Evolutionary conservation across 2,797 vertebrate genomes (phyloP).

Genomic region (Peromyscus attwateri): DNA sequence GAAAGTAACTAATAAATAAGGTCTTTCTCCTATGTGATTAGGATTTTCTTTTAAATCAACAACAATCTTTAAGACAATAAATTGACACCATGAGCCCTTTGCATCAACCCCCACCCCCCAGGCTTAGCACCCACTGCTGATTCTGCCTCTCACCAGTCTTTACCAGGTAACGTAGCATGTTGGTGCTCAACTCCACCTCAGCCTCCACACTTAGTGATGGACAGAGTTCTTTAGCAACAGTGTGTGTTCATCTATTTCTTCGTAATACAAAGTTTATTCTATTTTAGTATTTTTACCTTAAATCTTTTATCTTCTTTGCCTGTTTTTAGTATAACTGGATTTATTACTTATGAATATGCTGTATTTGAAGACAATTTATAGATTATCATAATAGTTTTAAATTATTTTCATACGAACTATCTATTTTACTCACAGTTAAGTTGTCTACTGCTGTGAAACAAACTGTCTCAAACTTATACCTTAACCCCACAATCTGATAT

Average conservation of each 20-base stretch:
- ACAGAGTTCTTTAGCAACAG: neutral
- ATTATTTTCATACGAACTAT: conserved; percentile 53
- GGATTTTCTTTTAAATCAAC: conserved; percentile 19
- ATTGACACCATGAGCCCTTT: neutral
- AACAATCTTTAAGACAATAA: neutral
- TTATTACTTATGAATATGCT: conserved; percentile 48
- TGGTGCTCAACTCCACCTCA: neutral
- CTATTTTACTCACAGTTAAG: conserved; percentile 25
- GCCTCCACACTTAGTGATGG: neutral
- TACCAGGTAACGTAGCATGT: neutral
- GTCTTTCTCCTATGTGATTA: conserved; percentile 2
- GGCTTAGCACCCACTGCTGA: neutral
- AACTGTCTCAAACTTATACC: neutral
- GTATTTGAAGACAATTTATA: conserved; percentile 58
- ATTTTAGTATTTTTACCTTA: conserved; percentile 13
- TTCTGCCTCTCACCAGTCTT: neutral
- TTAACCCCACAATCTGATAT: neutral
- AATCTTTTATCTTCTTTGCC: conserved; percentile 48
- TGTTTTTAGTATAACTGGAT: conserved; percentile 47
- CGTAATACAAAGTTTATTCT: conserved; percentile 23
- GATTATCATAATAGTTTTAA: conserved; percentile 42
- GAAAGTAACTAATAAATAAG: neutral
- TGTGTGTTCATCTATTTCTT: neutral
- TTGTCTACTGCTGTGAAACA: conserved; percentile 15
- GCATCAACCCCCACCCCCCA: neutral